These are phyloP conservation scores for Burhinus oedicnemus DNA, from an alignment of 2,113 vertebrate species.

Conservation along the genomic window DNA sequence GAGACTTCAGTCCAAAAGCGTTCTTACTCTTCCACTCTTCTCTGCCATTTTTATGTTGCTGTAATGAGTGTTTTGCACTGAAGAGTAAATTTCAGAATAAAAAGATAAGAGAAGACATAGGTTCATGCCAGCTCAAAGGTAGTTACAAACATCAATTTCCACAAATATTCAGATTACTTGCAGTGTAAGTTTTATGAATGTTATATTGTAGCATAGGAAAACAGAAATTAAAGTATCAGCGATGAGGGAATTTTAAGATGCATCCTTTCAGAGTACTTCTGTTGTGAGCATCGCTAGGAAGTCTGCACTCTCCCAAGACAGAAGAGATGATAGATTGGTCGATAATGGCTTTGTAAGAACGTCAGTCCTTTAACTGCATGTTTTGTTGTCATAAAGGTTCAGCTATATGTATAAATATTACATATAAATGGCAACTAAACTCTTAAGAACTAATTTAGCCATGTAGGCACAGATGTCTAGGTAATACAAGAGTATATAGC, in stretches of 20 bases:
- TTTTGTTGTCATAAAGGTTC: constrained; percentile 11
- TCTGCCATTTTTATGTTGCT: not conserved
- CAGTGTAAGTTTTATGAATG: not conserved
- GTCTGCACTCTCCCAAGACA: not conserved
- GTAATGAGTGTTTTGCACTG: not conserved
- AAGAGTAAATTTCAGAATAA: not conserved
- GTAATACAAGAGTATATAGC: not conserved
- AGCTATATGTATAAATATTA: not conserved
- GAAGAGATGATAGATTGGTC: not conserved
- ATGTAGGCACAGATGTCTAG: not conserved
- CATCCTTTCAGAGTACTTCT: not conserved
- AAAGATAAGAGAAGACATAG: not conserved
- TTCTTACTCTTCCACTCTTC: not conserved
- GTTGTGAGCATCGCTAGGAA: not conserved
- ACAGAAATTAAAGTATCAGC: not conserved
- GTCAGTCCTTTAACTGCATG: not conserved
- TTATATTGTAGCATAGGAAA: not conserved
- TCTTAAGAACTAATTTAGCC: constrained; percentile 13
- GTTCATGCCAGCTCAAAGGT: not conserved
- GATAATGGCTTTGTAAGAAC: not conserved
- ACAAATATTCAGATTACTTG: not conserved
- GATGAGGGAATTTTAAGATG: not conserved
- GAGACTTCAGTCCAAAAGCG: not conserved
- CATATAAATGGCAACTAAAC: constrained; percentile 7
- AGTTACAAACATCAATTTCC: not conserved